Percentiles rank a stretch among this genome's conserved stretches.
phyloP scores from a whole-genome alignment of 2,888 invertebrate species.

The Eremobia ochroleuca region DNA sequence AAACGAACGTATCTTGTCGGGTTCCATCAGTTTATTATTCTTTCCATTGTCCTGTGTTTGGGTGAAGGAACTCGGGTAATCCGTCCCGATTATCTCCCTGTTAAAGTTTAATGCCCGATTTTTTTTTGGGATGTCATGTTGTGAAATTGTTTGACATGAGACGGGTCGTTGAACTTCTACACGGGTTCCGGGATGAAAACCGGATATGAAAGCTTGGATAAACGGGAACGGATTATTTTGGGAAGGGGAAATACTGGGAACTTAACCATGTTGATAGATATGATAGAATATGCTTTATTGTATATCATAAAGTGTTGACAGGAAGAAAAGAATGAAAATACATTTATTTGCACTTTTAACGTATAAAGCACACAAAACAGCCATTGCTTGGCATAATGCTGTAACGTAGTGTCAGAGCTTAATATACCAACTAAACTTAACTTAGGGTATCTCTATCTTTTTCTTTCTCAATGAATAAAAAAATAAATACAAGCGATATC shows the following conservation, averaged over 20 bases:
- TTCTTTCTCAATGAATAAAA: background rate
- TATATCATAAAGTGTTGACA: background rate
- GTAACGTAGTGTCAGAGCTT: background rate
- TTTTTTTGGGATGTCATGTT: conserved; percentile 33
- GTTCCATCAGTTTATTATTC: conserved; percentile 8
- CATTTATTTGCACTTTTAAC: background rate
- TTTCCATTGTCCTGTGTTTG: conserved; percentile 21
- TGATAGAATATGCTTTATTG: background rate
- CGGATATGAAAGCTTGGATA: background rate
- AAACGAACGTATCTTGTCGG: background rate
- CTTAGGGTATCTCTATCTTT: background rate
- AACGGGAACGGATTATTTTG: background rate
- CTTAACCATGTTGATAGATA: background rate
- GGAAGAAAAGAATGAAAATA: background rate
- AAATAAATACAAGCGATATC: background rate
- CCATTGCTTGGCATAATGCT: background rate
- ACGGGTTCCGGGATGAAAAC: conserved; percentile 18
- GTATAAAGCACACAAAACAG: background rate
- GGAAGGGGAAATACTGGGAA: background rate
- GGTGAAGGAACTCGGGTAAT: conserved; percentile 47
- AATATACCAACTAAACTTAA: background rate
- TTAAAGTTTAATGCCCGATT: conserved; percentile 41
- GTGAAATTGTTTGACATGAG: conserved; percentile 33
- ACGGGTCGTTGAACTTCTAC: conserved; percentile 50
- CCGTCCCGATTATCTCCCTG: conserved; percentile 41